A percentile compares a stretch with the other conserved stretches of the same genome.
Conservation (phyloP, 2,113 vertebrate genomes). For the Leptocoma aspasia region DNA sequence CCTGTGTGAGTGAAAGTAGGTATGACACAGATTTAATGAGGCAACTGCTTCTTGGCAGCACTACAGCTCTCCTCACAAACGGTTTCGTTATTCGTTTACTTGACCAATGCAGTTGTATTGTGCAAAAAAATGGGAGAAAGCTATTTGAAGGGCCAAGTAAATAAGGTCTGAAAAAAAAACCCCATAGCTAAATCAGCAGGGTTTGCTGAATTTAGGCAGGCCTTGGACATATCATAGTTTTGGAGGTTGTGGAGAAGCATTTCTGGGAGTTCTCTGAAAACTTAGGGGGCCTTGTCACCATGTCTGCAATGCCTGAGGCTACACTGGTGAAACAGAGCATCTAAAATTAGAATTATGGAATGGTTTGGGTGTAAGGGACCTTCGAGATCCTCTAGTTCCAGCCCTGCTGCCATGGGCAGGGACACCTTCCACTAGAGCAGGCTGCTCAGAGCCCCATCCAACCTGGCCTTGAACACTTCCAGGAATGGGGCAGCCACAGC, state of each 20-base stretch:
- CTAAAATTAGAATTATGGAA: not conserved
- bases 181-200: not conserved
- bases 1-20: not conserved
- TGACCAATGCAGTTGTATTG: not conserved
- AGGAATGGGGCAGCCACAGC: not conserved
- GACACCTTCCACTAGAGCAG: not conserved
- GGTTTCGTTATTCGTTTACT: not conserved
- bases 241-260: not conserved
- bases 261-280: not conserved
- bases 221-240: not conserved
- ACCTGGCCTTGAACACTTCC: not conserved
- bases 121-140: not conserved
- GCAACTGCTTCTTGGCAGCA: not conserved
- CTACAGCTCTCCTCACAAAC: not conserved
- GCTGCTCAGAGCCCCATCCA: not conserved
- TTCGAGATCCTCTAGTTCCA: not conserved
- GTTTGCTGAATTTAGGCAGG: not conserved
- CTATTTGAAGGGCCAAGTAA: not conserved
- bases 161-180: not conserved
- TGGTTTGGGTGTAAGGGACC: not conserved
- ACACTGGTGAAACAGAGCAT: not conserved
- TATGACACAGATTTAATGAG: not conserved
- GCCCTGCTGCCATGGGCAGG: not conserved
- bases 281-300: not conserved
- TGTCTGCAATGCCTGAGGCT: not conserved